Evolutionary conservation across 30 jellyfish, hydroid and myxozoan species (phyloP).

Genomic region (Cassiopea xamachana): DNA sequence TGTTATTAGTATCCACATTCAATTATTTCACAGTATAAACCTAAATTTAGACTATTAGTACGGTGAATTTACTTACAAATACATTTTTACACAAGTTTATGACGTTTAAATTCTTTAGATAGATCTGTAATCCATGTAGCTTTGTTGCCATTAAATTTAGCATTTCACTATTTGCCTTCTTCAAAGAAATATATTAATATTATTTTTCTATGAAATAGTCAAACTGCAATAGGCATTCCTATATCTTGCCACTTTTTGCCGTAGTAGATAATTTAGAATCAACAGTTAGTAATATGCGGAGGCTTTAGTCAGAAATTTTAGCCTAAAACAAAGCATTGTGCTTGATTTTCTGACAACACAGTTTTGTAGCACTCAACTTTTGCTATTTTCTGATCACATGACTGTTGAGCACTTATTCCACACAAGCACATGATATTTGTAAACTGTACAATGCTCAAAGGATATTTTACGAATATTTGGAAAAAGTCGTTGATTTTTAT

Average conservation of each 20-base stretch:
- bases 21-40: neutral
- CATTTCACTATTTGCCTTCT: neutral
- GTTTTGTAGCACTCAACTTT: too few species aligned
- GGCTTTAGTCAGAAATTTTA: too few species aligned
- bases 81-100: conserved; percentile 3
- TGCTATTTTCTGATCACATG: too few species aligned
- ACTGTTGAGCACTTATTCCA: too few species aligned
- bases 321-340: too few species aligned
- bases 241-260: neutral
- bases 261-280: neutral
- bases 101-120: neutral
- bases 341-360: too few species aligned
- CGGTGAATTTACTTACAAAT: neutral
- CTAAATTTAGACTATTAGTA: neutral
- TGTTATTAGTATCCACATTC: neutral
- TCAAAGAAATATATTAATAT: neutral
- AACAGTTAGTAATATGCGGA: neutral
- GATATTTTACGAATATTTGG: too few species aligned
- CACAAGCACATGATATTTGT: too few species aligned
- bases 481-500: too few species aligned
- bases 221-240: neutral
- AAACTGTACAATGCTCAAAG: too few species aligned
- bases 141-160: neutral
- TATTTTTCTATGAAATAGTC: neutral
- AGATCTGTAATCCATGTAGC: neutral